These are phyloP conservation scores for Globodera rostochiensis DNA, from an alignment of 1,140 invertebrate genomes.

Conservation along the genomic window DNA sequence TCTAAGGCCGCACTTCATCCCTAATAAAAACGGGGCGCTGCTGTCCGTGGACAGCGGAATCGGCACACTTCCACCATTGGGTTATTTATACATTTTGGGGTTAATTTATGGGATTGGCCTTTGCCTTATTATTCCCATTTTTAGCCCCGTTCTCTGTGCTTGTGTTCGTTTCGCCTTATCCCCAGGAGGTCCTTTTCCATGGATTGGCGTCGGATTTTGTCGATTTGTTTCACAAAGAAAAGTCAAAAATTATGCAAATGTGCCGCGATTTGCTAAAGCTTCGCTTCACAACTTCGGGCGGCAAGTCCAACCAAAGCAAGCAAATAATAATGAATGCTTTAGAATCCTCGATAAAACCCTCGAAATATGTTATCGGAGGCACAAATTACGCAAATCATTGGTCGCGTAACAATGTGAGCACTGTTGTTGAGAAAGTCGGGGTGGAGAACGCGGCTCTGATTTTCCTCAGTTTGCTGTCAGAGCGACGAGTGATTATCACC, in stretches of 20 bases:
- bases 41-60: slow-evolving; percentile 12
- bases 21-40: background rate
- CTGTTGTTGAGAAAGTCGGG: slow-evolving; percentile 41
- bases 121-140: background rate
- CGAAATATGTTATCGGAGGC: slow-evolving; percentile 34
- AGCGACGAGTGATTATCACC: slow-evolving; percentile 48
- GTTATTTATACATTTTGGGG: background rate
- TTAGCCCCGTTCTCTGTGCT: slow-evolving; percentile 41
- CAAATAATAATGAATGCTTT: slow-evolving; percentile 2
- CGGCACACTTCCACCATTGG: background rate
- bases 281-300: slow-evolving; percentile 42
- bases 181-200: slow-evolving; percentile 46
- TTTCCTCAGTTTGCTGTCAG: slow-evolving; percentile 47
- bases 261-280: slow-evolving; percentile 39
- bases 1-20: slow-evolving; percentile 9
- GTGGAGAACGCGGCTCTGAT: slow-evolving; percentile 43
- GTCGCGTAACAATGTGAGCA: slow-evolving; percentile 26
- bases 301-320: slow-evolving; percentile 25
- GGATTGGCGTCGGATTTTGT: slow-evolving; percentile 46
- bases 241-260: slow-evolving; percentile 35
- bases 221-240: slow-evolving; percentile 37
- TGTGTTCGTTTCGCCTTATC: slow-evolving; percentile 40
- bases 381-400: slow-evolving; percentile 24
- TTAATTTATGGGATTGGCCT: background rate
- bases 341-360: slow-evolving; percentile 22